Evolutionary conservation across 2,888 invertebrate species (phyloP), one percentile per base, ranked within the genome.

Genomic region (Perizoma affinitatum): DNA sequence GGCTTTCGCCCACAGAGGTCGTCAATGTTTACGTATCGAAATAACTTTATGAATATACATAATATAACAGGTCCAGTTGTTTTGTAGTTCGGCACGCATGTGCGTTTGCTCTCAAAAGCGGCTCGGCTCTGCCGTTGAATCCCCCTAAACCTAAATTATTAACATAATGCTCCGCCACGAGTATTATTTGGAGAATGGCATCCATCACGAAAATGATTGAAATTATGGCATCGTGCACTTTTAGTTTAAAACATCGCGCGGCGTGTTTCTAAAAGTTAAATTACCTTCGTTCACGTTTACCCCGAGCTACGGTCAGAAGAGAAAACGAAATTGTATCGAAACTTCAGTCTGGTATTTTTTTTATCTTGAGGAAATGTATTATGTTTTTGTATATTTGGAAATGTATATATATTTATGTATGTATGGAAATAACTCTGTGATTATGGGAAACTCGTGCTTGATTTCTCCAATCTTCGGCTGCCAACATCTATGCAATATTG

Each of bases 161-260:
- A 85, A 77, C 80, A 76, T 83, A 86, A 86, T 84, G 70, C 74
- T 73, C 67, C 69, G 71, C 75, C 82, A 77, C 75, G 76, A 83
- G 77, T 78, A 83, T 80, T 84, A 85, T 86, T 86, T 84, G 78
- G 78, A 77, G 80, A 84, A 81, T 71, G 73, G 73, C 80, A 82
- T 83, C 61, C 83, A 87, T 86, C 84, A 82, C 64, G 78, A 79
- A 87, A 84, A 88, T 84, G 69, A 84, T 86, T 84, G 77, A 84
- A 86, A 86, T 85, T 83, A 83, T 73, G 70, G 74, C 68, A 73
- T 73, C 67, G 63, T 69, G 63, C 71, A 63, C 71, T 75, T 64
- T 63, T 59, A 55, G 64, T 62, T 69, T 73, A 53, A 67, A 71
- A 74, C 63, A 71, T 65, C 74, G 79, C 66, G 71, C 65, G 65